Evolutionary conservation across 2,888 invertebrate genomes (phyloP).

Genomic region (Coelogynopora nodosa): DNA sequence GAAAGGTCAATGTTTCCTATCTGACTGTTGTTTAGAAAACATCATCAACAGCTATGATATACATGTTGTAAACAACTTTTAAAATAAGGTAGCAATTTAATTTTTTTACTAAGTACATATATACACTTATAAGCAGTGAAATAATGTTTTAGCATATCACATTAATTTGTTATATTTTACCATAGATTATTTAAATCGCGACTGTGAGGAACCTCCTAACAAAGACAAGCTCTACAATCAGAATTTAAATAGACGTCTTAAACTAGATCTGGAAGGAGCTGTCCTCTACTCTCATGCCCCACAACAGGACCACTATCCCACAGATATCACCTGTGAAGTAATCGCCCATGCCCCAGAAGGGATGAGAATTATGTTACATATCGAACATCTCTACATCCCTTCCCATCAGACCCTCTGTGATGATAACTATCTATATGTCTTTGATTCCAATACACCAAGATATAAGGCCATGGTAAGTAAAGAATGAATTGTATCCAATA

Average conservation of each 20-base stretch:
- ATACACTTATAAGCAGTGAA: no score
- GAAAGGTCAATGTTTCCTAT: no score
- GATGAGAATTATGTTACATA: constrained; percentile 25
- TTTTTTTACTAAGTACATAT: no score
- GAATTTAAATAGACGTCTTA: not conserved
- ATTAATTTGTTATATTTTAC: no score
- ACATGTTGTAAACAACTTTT: no score
- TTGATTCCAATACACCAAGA: constrained; percentile 11
- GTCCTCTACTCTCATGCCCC: not conserved
- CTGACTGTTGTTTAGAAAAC: no score
- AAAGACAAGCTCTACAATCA: not conserved
- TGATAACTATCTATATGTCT: constrained; percentile 34
- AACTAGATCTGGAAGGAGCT: not conserved
- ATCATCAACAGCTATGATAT: no score
- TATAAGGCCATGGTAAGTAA: constrained; percentile 39
- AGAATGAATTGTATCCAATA: no score
- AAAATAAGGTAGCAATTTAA: no score
- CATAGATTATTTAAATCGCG: not conserved
- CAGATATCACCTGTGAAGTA: constrained; percentile 15
- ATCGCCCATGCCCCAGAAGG: constrained; percentile 21
- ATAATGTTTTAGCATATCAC: no score
- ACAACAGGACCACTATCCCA: constrained; percentile 3
- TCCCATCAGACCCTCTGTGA: constrained; percentile 24
- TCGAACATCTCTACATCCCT: constrained; percentile 33
- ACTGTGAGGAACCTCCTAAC: constrained; percentile 1